Percentiles rank a stretch among this genome's conserved stretches.
Conservation (phyloP, 1,140 invertebrate genomes). For the Cydia strobilella region DNA sequence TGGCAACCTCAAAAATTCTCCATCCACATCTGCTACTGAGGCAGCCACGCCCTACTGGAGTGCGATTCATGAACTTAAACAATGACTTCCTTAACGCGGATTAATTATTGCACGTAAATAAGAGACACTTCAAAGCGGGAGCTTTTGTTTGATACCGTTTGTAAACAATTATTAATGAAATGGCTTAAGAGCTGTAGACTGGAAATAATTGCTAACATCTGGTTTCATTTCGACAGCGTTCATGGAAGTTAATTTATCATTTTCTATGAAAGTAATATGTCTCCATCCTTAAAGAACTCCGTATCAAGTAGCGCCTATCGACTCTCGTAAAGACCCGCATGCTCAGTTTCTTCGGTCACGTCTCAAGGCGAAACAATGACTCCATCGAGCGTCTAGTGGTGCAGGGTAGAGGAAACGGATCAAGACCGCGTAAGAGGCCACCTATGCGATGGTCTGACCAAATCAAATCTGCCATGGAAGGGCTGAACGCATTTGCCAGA, state of each 20-base stretch:
- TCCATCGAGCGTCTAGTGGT: no score
- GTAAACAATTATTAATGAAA: conserved; percentile 19
- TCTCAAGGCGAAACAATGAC: no score
- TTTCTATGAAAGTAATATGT: no score
- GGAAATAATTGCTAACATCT: conserved; percentile 19
- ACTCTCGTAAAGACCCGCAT: no score
- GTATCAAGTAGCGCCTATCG: no score
- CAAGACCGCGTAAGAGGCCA: no score
- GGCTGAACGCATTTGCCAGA: no score
- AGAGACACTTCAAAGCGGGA: conserved; percentile 19
- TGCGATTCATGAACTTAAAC: conserved; percentile 52
- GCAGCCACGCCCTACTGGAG: neutral
- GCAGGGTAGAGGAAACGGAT: no score
- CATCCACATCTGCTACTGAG: neutral
- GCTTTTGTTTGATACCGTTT: conserved; percentile 13
- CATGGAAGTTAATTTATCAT: neutral
- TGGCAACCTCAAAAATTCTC: neutral
- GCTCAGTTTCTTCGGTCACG: no score
- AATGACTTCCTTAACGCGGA: conserved; percentile 51
- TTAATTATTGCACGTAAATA: conserved; percentile 50
- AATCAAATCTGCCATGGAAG: no score
- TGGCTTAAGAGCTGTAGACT: conserved; percentile 3
- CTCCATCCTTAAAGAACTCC: no score
- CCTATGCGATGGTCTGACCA: no score
- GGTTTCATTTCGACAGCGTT: neutral